Percentiles rank a stretch among this genome's conserved stretches.
Evolutionary conservation across 1,140 invertebrate genomes (phyloP).

Genomic region (Drosophila grimshawi): DNA sequence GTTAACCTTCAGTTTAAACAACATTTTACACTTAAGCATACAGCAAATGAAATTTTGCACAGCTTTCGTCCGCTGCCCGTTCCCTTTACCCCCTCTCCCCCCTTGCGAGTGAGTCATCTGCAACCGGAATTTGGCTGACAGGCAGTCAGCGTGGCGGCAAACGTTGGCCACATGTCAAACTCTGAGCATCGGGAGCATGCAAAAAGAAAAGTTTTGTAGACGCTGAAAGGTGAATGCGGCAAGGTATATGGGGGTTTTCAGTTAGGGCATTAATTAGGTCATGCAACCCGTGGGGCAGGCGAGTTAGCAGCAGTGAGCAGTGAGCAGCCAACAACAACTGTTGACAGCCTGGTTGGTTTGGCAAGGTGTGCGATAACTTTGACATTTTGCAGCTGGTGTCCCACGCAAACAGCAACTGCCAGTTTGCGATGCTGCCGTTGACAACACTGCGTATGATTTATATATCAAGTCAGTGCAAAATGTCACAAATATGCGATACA

Average conservation of each 20-base stretch:
- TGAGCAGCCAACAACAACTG: conserved; percentile 21
- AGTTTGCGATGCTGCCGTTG: conserved; percentile 20
- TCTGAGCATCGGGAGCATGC: conserved; percentile 44
- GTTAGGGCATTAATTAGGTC: conserved; percentile 66
- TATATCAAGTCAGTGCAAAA: conserved; percentile 51
- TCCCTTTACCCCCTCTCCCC: not conserved
- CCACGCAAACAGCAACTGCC: conserved; percentile 31
- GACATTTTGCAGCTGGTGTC: conserved; percentile 51
- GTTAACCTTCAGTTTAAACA: conserved; percentile 46
- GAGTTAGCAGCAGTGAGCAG: not conserved
- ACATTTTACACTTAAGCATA: conserved; percentile 41
- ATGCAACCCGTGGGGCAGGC: conserved; percentile 43
- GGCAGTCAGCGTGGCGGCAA: conserved; percentile 39
- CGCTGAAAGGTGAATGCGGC: conserved; percentile 28
- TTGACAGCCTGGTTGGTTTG: conserved; percentile 35
- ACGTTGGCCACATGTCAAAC: conserved; percentile 68
- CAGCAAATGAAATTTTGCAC: conserved; percentile 47
- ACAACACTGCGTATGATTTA: conserved; percentile 79
- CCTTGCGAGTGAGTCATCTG: conserved; percentile 60
- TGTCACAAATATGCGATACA: conserved; percentile 54
- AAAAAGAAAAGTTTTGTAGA: conserved; percentile 73
- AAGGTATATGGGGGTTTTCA: conserved; percentile 3
- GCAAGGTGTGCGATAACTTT: conserved; percentile 56
- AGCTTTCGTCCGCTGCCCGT: conserved; percentile 44
- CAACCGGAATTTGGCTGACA: conserved; percentile 72